phyloP scores from a whole-genome alignment of 2,888 invertebrate species.

The Lypha dubia region DNA sequence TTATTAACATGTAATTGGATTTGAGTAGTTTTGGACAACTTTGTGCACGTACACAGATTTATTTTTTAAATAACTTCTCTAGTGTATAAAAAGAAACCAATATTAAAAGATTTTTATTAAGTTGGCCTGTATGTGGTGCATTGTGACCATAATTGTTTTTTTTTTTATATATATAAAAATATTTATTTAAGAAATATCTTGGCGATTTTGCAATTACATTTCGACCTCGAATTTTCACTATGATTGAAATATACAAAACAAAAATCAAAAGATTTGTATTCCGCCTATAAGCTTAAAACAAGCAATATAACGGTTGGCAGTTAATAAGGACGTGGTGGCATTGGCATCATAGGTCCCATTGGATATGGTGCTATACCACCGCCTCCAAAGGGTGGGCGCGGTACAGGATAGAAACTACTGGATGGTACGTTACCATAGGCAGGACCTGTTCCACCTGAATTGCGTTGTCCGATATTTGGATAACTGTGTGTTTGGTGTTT shows the following conservation, averaged over 20 bases:
- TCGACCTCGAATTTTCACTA: neutral
- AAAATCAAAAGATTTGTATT: constrained; percentile 48
- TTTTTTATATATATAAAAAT: neutral
- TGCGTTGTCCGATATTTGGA: constrained; percentile 46
- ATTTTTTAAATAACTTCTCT: constrained; percentile 13
- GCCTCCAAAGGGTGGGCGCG: constrained; percentile 63
- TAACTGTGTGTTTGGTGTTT: constrained; percentile 75
- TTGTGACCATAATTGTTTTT: neutral
- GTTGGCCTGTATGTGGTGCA: constrained; percentile 18
- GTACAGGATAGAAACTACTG: constrained; percentile 77
- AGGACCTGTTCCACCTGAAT: constrained; percentile 71
- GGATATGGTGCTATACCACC: constrained; percentile 81
- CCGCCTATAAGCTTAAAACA: constrained; percentile 26
- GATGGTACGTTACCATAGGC: constrained; percentile 78
- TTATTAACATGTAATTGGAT: too few species aligned
- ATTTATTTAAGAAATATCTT: neutral
- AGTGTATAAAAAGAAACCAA: constrained; percentile 16
- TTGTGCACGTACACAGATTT: too few species aligned
- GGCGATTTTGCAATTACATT: constrained; percentile 18
- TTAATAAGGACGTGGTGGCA: constrained; percentile 90
- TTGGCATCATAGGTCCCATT: constrained; percentile 90
- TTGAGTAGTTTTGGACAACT: too few species aligned
- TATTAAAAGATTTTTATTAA: constrained; percentile 11
- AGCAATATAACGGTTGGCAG: neutral
- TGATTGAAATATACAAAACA: constrained; percentile 21